Percentiles rank a stretch among this genome's conserved stretches.
Conservation (phyloP, 2,888 invertebrate genomes). For the Dione juno region DNA sequence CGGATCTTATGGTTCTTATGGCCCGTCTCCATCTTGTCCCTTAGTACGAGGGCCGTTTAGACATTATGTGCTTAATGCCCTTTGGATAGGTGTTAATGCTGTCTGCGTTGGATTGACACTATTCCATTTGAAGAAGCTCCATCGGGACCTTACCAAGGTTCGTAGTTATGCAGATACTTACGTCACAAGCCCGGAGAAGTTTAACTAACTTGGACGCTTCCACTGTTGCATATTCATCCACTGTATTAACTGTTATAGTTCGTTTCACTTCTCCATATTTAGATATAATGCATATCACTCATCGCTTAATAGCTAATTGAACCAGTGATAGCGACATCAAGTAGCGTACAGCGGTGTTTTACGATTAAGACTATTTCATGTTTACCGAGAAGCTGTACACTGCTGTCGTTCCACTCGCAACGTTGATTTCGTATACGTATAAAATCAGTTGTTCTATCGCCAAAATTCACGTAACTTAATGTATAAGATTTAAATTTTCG, state of each 20-base stretch:
- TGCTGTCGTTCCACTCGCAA: constrained; percentile 47
- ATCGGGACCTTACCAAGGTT: constrained; percentile 90
- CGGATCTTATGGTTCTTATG: constrained; percentile 87
- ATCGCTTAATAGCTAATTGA: constrained; percentile 59
- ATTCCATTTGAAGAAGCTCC: constrained; percentile 92
- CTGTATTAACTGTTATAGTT: constrained; percentile 39
- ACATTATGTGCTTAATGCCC: constrained; percentile 94
- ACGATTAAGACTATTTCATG: constrained; percentile 48
- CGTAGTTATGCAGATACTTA: constrained; percentile 47
- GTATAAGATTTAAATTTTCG: constrained; percentile 82
- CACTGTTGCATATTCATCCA: constrained; percentile 37
- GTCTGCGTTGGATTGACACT: constrained; percentile 93
- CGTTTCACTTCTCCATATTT: constrained; percentile 62
- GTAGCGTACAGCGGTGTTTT: constrained; percentile 62
- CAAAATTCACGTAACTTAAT: constrained; percentile 64
- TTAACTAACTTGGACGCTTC: constrained; percentile 35
- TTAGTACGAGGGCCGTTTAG: constrained; percentile 93
- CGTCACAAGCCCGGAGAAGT: constrained; percentile 34
- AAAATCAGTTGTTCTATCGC: constrained; percentile 51
- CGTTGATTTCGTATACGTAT: constrained; percentile 32
- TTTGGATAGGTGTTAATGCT: constrained; percentile 95
- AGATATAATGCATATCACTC: constrained; percentile 57
- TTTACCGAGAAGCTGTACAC: constrained; percentile 50
- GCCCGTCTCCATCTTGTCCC: constrained; percentile 90
- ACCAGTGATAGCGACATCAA: constrained; percentile 57